Base-by-base conservation (phyloP, 2,797 vertebrate species). In the Falco novaeseelandiae region DNA sequence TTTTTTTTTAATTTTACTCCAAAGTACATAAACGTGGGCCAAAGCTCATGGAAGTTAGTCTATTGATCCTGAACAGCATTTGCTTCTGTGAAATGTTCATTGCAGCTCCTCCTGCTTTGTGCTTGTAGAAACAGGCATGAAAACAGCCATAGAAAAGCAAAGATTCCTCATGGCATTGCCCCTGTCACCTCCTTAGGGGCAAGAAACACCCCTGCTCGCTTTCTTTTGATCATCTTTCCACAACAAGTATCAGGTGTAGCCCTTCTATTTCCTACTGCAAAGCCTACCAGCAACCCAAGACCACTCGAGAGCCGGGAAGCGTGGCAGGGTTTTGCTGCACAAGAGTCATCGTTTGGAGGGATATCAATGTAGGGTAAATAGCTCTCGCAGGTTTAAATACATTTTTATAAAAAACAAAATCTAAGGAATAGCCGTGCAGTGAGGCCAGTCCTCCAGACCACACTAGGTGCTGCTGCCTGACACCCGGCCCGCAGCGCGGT, bases 401-500 rank as follows among this genome's bases (percentile, higher is more conserved):
- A 11, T 46, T 38, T 63, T 30, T 4, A 18, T 8, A 13, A 22
- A 30, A 40, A 65, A 21, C 18, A 25, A 66, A 66, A 17, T 17
- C 52, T 52, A n/a, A 52, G 29, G 19, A 66, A 66, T 6, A 65
- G 51, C 20, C 29, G 11, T 2, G 1, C n/a, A 12, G 4, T 14
- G 32, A 63, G 58, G 52, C 22, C 20, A 72, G 46, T 32, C 25
- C 57, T 51, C 65, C 72, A 57, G 72, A 32, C 18, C 11, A 40
- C 55, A 40, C 20, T 8, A 6, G 1, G 1, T 14, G 69, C 27
- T 22, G 46, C 4, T 38, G 20, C 55, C 61, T 48, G 48, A 48
- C 9, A n/a, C 20, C 29, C 23, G 46, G 38, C 9, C 38, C 54
- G 1, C 1, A 40, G 51, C 4, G 1, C 27, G 2, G 0, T 1